Percentiles rank a stretch among this genome's conserved stretches.
These are phyloP conservation scores for Carettochelys insculpta DNA, from an alignment of 2,113 vertebrate genomes.

Conservation along the genomic window DNA sequence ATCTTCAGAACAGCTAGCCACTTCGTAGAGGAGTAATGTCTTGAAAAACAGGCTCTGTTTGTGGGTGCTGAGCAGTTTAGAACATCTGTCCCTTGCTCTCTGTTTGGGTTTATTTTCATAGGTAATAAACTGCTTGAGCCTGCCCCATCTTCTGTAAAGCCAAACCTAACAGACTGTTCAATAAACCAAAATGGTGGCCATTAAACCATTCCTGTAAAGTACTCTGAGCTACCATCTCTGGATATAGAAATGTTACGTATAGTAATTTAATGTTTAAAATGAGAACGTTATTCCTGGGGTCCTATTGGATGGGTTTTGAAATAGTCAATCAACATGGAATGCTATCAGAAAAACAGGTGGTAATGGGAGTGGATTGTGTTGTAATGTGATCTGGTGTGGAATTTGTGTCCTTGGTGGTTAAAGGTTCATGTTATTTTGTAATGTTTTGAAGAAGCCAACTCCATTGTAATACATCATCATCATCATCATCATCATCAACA, in stretches of 20 bases:
- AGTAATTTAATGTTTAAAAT: conserved; percentile 17
- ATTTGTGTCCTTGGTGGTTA: neutral
- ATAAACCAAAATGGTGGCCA: neutral
- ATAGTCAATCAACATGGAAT: neutral
- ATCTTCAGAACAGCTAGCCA: neutral
- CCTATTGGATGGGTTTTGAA: neutral
- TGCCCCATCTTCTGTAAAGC: neutral
- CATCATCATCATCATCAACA: no score
- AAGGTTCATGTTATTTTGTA: neutral
- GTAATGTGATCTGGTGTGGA: accelerated
- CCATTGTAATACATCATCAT: neutral
- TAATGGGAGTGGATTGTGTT: no score
- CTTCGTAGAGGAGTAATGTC: neutral
- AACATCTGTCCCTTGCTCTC: neutral
- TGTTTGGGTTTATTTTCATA: neutral
- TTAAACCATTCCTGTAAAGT: neutral
- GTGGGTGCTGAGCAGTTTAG: no score
- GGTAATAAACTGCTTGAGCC: neutral
- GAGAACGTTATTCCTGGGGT: neutral
- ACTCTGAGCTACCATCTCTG: neutral
- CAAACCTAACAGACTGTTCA: neutral
- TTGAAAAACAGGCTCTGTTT: neutral
- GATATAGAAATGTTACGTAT: neutral
- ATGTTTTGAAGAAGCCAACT: neutral
- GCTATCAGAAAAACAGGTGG: neutral